These are phyloP conservation scores for Cheilosia vulpina DNA, from an alignment of 2,888 invertebrate genomes.

Conservation along the genomic window DNA sequence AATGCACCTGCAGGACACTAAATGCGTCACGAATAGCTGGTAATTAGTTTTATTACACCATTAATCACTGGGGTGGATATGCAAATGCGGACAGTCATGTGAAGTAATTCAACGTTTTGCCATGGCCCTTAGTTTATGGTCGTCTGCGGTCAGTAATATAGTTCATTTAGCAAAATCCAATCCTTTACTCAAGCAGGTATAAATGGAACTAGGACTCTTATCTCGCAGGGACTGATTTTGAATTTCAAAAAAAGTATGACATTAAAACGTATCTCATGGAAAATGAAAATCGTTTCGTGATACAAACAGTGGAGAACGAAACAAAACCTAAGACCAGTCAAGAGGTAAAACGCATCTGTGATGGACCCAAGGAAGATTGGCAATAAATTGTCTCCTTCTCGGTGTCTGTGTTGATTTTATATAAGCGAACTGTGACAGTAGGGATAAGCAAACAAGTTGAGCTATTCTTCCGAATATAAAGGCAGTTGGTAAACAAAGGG, in stretches of 20 bases:
- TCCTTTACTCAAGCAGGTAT: no score
- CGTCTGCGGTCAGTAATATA: not conserved
- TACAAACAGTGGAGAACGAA: conserved; percentile 5
- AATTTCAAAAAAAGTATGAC: conserved; percentile 11
- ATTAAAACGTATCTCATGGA: conserved; percentile 34
- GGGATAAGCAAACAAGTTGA: no score
- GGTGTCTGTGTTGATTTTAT: conserved; percentile 1
- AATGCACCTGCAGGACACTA: conserved; percentile 44
- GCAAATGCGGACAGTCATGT: not conserved
- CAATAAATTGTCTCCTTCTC: conserved; percentile 29
- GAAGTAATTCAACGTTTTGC: not conserved
- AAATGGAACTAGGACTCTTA: no score
- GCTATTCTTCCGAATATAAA: no score
- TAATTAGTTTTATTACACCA: conserved; percentile 38
- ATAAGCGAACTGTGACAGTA: not conserved
- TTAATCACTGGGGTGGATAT: conserved; percentile 46
- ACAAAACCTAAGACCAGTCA: conserved; percentile 2
- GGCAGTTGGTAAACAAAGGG: no score
- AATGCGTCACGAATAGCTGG: conserved; percentile 35
- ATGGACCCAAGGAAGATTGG: conserved; percentile 37
- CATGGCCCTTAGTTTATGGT: not conserved
- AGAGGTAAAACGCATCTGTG: conserved; percentile 15
- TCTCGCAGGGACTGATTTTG: no score
- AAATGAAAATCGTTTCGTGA: conserved; percentile 28
- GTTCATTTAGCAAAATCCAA: no score